phyloP scores from a whole-genome alignment of 2,113 vertebrate species.

The Oryzias melastigma region DNA sequence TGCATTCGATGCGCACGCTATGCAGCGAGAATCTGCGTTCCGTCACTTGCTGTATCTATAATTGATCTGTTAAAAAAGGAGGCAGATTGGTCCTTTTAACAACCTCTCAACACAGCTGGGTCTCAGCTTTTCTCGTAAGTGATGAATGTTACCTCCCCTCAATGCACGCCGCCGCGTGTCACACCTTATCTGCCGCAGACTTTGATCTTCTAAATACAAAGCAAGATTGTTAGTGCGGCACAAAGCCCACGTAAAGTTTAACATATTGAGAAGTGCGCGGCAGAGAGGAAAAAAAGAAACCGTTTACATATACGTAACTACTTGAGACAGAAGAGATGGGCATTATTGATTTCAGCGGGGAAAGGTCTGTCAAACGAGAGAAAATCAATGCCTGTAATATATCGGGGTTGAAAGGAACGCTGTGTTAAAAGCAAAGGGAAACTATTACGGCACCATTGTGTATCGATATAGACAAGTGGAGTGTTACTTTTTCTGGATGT shows the following conservation, averaged over 20 bases:
- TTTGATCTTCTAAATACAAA: slow-evolving; percentile 10
- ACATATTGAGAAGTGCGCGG: slow-evolving; percentile 8
- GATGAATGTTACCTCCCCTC: slow-evolving; percentile 32
- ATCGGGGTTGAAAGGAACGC: slow-evolving; percentile 15
- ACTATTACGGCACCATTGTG: neutral
- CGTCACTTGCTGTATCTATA: slow-evolving; percentile 14
- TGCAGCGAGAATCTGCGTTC: neutral
- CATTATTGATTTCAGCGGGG: slow-evolving; percentile 33
- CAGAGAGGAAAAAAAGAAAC: slow-evolving; percentile 12
- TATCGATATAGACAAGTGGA: neutral
- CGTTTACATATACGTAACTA: neutral
- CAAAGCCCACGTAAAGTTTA: slow-evolving; percentile 1
- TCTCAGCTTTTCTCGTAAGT: slow-evolving; percentile 3
- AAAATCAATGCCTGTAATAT: slow-evolving; percentile 34
- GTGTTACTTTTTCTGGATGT: neutral
- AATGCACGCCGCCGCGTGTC: neutral
- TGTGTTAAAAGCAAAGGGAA: slow-evolving; percentile 6
- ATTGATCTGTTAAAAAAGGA: slow-evolving; percentile 14
- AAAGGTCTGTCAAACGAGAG: slow-evolving; percentile 21
- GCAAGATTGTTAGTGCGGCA: slow-evolving; percentile 14
- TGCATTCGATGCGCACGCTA: neutral
- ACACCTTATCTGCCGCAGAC: slow-evolving; percentile 24
- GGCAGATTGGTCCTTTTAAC: slow-evolving; percentile 10
- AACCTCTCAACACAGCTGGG: neutral
- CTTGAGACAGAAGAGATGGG: slow-evolving; percentile 10